Base-by-base conservation (phyloP, 2,113 vertebrate species). In the Sebastes fasciatus region DNA sequence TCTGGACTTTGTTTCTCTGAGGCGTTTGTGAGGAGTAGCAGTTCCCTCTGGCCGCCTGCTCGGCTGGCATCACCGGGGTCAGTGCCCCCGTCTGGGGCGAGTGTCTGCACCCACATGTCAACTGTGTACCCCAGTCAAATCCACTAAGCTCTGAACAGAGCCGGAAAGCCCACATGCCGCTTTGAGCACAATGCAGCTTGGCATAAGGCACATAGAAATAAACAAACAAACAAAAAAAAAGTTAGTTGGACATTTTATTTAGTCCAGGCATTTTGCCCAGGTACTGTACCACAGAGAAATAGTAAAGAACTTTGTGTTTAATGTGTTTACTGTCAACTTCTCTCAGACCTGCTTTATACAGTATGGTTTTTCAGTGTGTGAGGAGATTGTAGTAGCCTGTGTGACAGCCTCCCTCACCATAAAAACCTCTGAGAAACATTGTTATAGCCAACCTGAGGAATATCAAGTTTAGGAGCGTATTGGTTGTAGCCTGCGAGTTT, bases 61-160 rank as follows among this genome's bases (percentile, higher is more conserved):
- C 72, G 45, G 82, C 85, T 86, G 86, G 85, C 90, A 79, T 92
- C 84, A 74, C 74, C 19, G 26, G 84, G 94, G 91, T 94, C 94
- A 91, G 34, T 43, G 87, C 74, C 80, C 90, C 71, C 83, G 74
- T 93, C 89, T 88, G 78, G 89, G 83, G 85, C 88, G 70, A 87
- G 89, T 91, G 94, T 92, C 90, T 86, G 82, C 88, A 83, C 86
- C 90, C 86, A 81, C 91, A 88, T 93, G 88, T 92, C 89, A 89
- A 85, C 83, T 74, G 73, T 40, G 75, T 61, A 84, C 80, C 79
- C 74, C 85, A 94, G 91, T 95, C 94, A 90, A 79, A 88, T 86
- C 82, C 77, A 85, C 90, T 95, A 86, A 94, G 88, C 78, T 85
- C 83, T 82, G 82, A 93, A 86, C 34, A n/a, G 61, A 85, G 85